Evolutionary conservation across 2,797 vertebrate genomes (phyloP), one percentile per base, ranked within the genome.

Genomic region (Chaetophractus vellerosus): DNA sequence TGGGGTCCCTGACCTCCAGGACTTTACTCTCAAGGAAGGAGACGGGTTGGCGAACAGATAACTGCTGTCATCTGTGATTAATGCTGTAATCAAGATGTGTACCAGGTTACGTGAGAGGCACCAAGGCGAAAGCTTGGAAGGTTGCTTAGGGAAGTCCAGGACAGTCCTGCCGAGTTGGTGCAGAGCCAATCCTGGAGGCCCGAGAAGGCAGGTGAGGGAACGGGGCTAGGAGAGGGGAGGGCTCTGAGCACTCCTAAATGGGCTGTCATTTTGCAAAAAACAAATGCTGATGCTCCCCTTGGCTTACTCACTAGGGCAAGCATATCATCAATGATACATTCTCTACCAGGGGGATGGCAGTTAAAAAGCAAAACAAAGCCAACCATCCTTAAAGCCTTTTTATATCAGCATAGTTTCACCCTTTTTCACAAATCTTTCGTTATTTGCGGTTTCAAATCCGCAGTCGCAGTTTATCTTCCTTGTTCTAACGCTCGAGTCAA

Each of bases 41-140:
- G 48, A 48, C 24, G 63, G 83, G 63, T 59, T 64, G 1, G 8
- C 45, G 59, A 90, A 61, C 16, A 86, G 83, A 41, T 55, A 72
- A 68, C 50, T 90, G 69, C 63, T 14, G 26, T 48, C n/a, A 57
- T 69, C 55, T 66, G 24, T 68, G 59, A 71, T 87, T 74, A 71
- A 41, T 26, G 80, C 63, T 74, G 11, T 50, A 75, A 93, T 88
- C 90, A 79, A 96, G 52, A 63, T 68, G 61, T 78, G 84, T 93
- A 57, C 61, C 74, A 24, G 93, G 55, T 38, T 36, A 41, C 19
- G 18, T 4, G 36, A 45, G 7, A 93, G 80, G 48, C 33, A 88
- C 63, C 28, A n/a, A 74, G 91, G 71, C 68, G 41, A 89, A 48
- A 45, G n/a, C 50, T 16, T 5, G 11, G 7, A 11, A 48, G 15